Base-by-base conservation (phyloP, 2,888 invertebrate species). In the Bruchidius siliquastri region DNA sequence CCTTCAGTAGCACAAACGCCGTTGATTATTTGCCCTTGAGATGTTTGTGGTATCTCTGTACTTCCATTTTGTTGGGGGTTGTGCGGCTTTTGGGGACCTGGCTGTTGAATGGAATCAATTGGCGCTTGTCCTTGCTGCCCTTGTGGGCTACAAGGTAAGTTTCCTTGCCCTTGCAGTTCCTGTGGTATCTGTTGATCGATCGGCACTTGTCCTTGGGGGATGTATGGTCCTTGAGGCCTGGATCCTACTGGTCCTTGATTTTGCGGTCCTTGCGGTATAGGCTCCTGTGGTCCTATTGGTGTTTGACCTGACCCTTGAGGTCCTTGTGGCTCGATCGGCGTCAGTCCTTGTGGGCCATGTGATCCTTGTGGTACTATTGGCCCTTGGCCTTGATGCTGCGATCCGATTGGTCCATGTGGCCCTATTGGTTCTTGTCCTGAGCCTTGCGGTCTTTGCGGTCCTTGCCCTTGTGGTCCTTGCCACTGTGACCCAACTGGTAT, bases 1-100 rank as follows among this genome's bases (percentile, higher is more conserved):
- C 94, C 94, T 84, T 93, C 92, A 76, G 87, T 84, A 20, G 84
- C 86, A 82, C 93, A 93, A 71, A 82, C 69, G 26, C 71, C 72
- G 72, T 74, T 74, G 20, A 66, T 30, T 22, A 77, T 70, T 70
- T 73, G 73, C n/a, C 76, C 76, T 20, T 71, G 13, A 66, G n/a
- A 70, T 68, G 67, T 68, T 10, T 18, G 30, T 20, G 21, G 26
- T 49, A 22, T 71, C 49, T 21, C 26, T 73, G 0, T 4, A 67
- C 67, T 10, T 72, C 67, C 70, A 30, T 0, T 8, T 21, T 21
- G 70, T 26, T 26, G 26, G 3, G 26, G 26, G 26, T 26, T 21
- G 10, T 68, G 68, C 0, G 21, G 21, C 13, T n/a, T n/a, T 2
- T 21, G 8, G 0, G 21, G 68, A 22, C 10, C 68, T 68, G 10